Evolutionary conservation across 2,797 vertebrate species (phyloP).

Genomic region (Poeciliopsis presidionis): DNA sequence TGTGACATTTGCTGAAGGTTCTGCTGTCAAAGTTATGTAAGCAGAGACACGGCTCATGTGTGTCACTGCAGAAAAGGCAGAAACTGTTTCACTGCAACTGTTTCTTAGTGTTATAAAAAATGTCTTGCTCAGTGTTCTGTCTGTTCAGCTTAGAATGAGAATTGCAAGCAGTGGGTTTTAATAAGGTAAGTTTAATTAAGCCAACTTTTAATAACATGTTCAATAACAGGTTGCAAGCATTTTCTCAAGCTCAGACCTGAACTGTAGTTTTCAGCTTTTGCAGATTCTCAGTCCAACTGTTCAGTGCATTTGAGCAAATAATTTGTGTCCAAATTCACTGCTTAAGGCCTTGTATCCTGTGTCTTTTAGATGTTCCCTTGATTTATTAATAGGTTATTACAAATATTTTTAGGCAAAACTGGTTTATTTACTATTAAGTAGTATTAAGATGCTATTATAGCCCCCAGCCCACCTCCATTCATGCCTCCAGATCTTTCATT

Average conservation of each 20-base stretch:
- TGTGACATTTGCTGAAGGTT: not conserved
- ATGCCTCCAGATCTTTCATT: no score
- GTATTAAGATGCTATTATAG: not conserved
- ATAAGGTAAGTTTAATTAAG: not conserved
- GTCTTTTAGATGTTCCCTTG: not conserved
- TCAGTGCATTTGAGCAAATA: no score
- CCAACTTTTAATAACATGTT: not conserved
- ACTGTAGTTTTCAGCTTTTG: no score
- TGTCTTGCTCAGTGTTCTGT: not conserved
- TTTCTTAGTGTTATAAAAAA: not conserved
- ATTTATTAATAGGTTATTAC: not conserved
- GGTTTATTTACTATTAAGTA: no score
- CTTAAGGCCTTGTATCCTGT: no score
- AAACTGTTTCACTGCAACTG: not conserved
- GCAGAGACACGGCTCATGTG: not conserved
- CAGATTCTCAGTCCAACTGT: no score
- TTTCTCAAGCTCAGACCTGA: no score
- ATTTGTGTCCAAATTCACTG: no score
- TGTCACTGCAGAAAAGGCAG: not conserved
- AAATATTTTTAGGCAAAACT: not conserved
- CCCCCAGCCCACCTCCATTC: not conserved
- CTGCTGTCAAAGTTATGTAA: constrained; percentile 2
- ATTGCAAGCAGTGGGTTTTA: not conserved
- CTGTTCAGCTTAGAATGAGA: not conserved
- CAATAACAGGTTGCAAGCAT: not conserved